Conservation (phyloP, 2,113 vertebrate species). For the Hemibagrus wyckioides region DNA sequence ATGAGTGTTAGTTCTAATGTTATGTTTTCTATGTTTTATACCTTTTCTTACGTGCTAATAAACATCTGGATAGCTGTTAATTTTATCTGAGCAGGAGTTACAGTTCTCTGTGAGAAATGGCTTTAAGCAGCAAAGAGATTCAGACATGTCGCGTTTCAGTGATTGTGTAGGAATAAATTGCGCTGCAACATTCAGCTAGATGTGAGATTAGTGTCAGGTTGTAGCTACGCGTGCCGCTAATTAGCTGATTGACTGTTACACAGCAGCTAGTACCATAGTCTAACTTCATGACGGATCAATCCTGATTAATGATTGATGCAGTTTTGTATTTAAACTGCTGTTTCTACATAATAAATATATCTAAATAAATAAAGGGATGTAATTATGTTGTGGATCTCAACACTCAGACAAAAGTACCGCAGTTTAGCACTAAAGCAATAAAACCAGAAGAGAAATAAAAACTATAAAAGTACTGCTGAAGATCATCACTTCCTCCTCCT, state of each 20-base stretch:
- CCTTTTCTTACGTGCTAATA: neutral
- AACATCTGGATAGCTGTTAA: neutral
- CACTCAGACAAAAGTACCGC: slow-evolving; percentile 10
- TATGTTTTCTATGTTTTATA: too few relatives aligned
- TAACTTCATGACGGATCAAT: neutral
- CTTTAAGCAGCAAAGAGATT: neutral
- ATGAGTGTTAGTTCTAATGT: too few relatives aligned
- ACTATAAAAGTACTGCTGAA: neutral
- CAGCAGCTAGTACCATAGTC: neutral
- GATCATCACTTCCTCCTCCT: neutral
- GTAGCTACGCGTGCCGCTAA: neutral
- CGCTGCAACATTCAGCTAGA: neutral
- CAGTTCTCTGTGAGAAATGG: neutral
- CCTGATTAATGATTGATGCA: neutral
- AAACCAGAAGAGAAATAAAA: neutral
- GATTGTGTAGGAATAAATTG: neutral
- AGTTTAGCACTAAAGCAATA: slow-evolving; percentile 35
- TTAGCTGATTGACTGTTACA: neutral
- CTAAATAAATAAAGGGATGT: neutral
- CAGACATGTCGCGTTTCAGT: neutral
- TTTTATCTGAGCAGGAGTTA: neutral
- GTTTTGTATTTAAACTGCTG: too few relatives aligned
- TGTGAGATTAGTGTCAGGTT: neutral
- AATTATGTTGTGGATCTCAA: neutral
- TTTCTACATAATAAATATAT: neutral